Evolutionary conservation across 2,888 invertebrate genomes (phyloP).

Genomic region (Oasisia sp.): DNA sequence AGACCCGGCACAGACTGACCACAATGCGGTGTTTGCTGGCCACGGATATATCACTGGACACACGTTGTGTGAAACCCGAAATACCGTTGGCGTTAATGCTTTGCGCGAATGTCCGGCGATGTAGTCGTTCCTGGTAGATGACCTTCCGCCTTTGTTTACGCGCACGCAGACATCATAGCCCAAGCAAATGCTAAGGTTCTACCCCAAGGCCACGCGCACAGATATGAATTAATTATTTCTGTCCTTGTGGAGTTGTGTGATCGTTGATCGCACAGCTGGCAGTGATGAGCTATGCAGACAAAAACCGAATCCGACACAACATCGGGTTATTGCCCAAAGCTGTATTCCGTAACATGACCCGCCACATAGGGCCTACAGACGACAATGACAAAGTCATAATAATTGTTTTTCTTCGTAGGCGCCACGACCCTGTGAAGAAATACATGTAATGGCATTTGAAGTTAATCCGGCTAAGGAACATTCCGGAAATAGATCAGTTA

Average conservation of each 20-base stretch:
- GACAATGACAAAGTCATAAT: neutral
- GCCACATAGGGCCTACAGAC: neutral
- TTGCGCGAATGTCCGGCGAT: too few species aligned
- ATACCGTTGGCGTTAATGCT: too few species aligned
- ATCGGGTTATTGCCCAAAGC: neutral
- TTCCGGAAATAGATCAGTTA: neutral
- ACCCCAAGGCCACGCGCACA: neutral
- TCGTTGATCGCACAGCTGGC: neutral
- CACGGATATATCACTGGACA: too few species aligned
- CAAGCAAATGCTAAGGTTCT: neutral
- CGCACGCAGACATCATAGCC: neutral
- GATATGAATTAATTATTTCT: neutral
- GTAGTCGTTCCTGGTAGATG: too few species aligned
- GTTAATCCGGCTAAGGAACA: neutral
- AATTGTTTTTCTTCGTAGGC: neutral
- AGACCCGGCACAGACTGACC: too few species aligned
- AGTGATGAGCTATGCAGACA: neutral
- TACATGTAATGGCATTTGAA: neutral
- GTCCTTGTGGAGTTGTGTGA: neutral
- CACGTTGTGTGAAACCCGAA: too few species aligned
- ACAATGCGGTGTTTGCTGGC: too few species aligned
- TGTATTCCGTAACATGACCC: neutral
- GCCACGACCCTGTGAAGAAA: neutral
- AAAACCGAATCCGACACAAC: neutral
- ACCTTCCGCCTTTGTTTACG: neutral